phyloP scores from a whole-genome alignment of 2,888 invertebrate genomes.

The Bellardia bayeri region DNA sequence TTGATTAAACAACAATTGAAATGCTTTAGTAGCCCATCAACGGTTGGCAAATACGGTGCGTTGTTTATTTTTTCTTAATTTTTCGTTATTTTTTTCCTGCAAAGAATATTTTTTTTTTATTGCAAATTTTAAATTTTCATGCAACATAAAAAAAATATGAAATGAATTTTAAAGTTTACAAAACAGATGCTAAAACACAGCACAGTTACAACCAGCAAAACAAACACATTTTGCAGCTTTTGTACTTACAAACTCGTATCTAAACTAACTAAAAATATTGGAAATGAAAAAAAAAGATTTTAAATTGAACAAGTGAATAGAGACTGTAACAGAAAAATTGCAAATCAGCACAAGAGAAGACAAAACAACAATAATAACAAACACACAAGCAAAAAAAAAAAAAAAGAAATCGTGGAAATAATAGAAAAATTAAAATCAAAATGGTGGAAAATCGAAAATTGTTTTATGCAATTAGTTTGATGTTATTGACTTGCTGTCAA shows the following conservation, averaged over 20 bases:
- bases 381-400: no score
- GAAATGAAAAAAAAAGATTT: conserved; percentile 13
- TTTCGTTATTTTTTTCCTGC: not conserved
- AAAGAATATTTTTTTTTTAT: not conserved
- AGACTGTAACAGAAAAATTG: conserved; percentile 35
- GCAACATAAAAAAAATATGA: not conserved
- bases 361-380: not conserved
- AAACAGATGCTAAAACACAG: conserved; percentile 8
- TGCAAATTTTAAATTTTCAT: conserved; percentile 9
- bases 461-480: conserved; percentile 73
- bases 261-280: conserved; percentile 10
- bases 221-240: conserved; percentile 18
- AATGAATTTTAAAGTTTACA: conserved; percentile 28
- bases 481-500: conserved; percentile 74
- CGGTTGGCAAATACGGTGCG: conserved; percentile 59
- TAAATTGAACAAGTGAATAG: conserved; percentile 49
- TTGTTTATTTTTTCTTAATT: not conserved
- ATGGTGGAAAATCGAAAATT: conserved; percentile 74
- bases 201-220: not conserved
- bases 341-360: not conserved
- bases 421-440: conserved; percentile 73
- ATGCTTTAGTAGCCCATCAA: conserved; percentile 61
- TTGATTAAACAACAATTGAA: conserved; percentile 64
- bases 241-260: conserved; percentile 54
- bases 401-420: conserved; percentile 55